A percentile compares a stretch with the other conserved stretches of the same genome.
Conservation (phyloP, 2,888 invertebrate species). For the Nomada flava region DNA sequence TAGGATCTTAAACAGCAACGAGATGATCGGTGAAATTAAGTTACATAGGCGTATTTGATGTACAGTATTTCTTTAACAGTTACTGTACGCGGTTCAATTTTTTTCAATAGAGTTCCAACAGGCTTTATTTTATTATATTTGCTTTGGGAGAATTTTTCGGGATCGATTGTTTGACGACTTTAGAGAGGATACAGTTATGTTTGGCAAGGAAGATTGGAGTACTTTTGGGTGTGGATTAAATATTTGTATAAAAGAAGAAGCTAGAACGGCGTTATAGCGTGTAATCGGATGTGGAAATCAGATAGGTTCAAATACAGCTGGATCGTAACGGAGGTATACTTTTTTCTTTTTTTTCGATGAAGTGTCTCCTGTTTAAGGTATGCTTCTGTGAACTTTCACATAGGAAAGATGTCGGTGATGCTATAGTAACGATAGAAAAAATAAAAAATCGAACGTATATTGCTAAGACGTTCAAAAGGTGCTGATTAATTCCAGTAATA, state of each 20-base stretch:
- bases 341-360: conserved; percentile 27
- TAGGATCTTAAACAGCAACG: conserved; percentile 1
- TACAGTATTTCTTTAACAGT: neutral
- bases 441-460: neutral
- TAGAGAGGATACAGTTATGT: neutral
- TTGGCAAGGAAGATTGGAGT: neutral
- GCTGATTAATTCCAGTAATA: no score
- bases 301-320: conserved; percentile 81
- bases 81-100: neutral
- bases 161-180: neutral
- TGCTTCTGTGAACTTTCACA: neutral
- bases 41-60: neutral
- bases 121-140: neutral
- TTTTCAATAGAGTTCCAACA: neutral
- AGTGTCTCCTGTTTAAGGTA: neutral
- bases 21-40: neutral
- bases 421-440: neutral
- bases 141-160: neutral
- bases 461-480: no score
- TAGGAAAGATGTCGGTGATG: neutral
- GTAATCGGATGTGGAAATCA: conserved; percentile 79
- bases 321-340: conserved; percentile 62
- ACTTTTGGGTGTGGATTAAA: conserved; percentile 9
- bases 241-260: conserved; percentile 38
- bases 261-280: conserved; percentile 75